Evolutionary conservation across 2,113 vertebrate genomes (phyloP).

Genomic region (Mesocricetus auratus): DNA sequence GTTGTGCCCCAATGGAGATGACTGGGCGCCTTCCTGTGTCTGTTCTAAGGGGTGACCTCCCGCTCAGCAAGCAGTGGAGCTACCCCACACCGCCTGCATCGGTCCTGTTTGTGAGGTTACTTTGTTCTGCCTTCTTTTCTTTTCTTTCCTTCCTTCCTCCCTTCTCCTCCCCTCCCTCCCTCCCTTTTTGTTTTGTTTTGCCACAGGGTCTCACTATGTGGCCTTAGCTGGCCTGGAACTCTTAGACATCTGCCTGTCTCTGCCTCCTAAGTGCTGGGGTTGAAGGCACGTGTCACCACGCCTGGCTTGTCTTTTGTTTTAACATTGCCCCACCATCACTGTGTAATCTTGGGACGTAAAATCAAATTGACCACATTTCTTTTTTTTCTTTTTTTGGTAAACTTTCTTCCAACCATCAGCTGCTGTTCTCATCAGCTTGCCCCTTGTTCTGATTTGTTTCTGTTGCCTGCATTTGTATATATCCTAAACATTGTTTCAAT

Average conservation of each 20-base stretch:
- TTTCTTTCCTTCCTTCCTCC: too few relatives aligned
- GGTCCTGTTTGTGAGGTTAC: neutral
- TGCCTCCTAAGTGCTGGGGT: neutral
- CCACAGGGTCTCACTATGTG: neutral
- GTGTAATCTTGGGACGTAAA: neutral
- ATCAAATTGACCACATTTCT: rapidly evolving
- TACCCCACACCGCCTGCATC: neutral
- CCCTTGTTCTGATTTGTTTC: neutral
- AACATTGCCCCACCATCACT: neutral
- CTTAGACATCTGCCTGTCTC: neutral
- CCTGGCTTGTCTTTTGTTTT: neutral
- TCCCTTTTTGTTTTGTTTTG: neutral
- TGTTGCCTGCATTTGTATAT: neutral
- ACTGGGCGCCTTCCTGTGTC: neutral
- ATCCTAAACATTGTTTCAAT: neutral
- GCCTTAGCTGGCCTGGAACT: neutral
- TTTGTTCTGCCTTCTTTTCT: neutral
- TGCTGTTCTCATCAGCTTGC: neutral
- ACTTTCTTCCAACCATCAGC: neutral
- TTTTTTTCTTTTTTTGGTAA: too few relatives aligned
- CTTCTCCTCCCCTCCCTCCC: too few relatives aligned
- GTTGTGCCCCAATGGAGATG: neutral
- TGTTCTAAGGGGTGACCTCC: neutral
- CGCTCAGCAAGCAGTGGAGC: neutral
- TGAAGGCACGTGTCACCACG: neutral